Evolutionary conservation across 2,888 invertebrate species (phyloP), one percentile per base, ranked within the genome.

Genomic region (Dorcus parallelipipedus): DNA sequence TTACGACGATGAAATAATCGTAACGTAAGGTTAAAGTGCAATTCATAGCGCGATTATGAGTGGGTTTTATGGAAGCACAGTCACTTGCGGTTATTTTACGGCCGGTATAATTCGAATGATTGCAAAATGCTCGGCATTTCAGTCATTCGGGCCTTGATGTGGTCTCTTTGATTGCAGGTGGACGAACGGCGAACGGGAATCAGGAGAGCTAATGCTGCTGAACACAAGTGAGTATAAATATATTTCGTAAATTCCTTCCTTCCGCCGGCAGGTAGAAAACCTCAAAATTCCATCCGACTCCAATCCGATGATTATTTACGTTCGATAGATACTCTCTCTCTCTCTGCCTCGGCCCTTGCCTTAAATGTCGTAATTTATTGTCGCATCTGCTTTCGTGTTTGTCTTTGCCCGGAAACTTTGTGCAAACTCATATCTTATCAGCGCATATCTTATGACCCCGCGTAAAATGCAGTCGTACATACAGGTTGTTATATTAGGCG

Each of bases 91-190:
- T 62, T 61, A 63, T 63, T 64, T 64, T 61, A 64, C 60, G 45
- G 61, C 50, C 50, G 39, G 48, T 51, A 61, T 62, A 64, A 64
- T 65, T 62, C 54, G 48, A 59, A 63, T 63, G 63, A 64, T 64
- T 64, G 62, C 64, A 67, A 68, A 67, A 67, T 63, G 63, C 60
- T 54, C 62, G 57, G 61, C 59, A 67, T 65, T 64, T 64, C 54
- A 65, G 63, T 65, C 65, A 67, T 67, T 67, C 62, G 58, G 43
- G 62, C 64, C 66, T 73, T 74, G 73, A 74, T 73, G 73, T 72
- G 72, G 73, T 72, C 69, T 71, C 65, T 64, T 75, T 76, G 73
- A 70, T 76, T 76, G 61, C 74, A 76, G 76, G 75, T 74, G 67
- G 76, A 76, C 68, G 75, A 75, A 62, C 70, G 71, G 56, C 68